phyloP scores from a whole-genome alignment of 2,888 invertebrate species.

The Antheraea yamamai region DNA sequence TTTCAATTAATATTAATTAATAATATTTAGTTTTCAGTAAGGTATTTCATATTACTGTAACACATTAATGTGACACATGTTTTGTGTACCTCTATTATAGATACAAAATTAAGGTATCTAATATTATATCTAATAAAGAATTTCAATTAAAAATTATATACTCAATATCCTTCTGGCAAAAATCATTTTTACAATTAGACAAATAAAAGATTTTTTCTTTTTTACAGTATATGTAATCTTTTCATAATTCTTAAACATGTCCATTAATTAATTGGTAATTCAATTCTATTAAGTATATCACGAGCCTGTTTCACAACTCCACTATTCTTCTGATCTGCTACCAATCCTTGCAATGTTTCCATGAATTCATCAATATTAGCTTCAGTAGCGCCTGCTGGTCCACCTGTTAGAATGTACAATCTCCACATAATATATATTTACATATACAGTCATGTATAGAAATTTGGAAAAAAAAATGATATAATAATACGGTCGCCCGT shows the following conservation, averaged over 20 bases:
- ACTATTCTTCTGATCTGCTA: conserved; percentile 85
- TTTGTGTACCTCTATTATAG: neutral
- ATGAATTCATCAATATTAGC: conserved; percentile 95
- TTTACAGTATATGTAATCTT: conserved; percentile 8
- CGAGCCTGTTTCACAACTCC: conserved; percentile 87
- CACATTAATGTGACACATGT: neutral
- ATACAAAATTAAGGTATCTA: neutral
- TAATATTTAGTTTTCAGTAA: neutral
- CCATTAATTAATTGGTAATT: conserved; percentile 76
- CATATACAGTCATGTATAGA: conserved; percentile 38
- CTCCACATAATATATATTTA: conserved; percentile 28
- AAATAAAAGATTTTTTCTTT: conserved; percentile 14
- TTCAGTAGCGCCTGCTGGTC: conserved; percentile 88
- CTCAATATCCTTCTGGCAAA: neutral
- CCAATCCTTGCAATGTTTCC: conserved; percentile 88
- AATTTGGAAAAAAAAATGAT: conserved; percentile 85
- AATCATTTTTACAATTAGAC: neutral
- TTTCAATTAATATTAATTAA: neutral
- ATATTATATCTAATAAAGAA: neutral
- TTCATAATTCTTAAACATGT: conserved; percentile 15
- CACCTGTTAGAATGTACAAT: conserved; percentile 73
- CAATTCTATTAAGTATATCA: conserved; percentile 90
- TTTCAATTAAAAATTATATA: neutral
- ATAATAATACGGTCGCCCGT: too few species aligned
- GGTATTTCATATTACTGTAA: neutral